phyloP scores from a whole-genome alignment of 2,113 vertebrate species.

The Oncorhynchus clarkii region DNA sequence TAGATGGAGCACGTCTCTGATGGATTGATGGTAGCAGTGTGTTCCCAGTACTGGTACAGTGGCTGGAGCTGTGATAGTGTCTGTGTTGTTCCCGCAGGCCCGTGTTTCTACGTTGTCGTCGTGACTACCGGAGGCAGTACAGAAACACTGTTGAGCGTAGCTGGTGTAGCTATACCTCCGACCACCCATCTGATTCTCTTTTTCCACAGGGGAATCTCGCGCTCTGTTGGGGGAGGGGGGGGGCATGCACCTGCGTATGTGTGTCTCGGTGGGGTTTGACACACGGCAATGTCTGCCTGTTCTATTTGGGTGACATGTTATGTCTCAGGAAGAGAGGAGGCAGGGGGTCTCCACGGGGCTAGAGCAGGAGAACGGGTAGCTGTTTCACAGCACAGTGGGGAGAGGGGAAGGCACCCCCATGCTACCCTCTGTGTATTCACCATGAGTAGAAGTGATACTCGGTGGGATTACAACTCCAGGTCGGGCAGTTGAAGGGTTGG shows the following conservation, averaged over 20 bases:
- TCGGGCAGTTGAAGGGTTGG: not conserved
- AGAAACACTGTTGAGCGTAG: not conserved
- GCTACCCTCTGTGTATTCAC: constrained; percentile 11
- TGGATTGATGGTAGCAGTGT: not conserved
- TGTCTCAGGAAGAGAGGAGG: constrained; percentile 45
- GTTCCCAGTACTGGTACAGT: not conserved
- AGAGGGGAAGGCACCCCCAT: constrained; percentile 16
- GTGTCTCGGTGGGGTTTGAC: constrained; percentile 53
- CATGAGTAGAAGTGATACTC: not conserved
- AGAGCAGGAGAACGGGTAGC: constrained; percentile 20
- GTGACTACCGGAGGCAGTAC: not conserved
- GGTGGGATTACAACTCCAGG: not conserved
- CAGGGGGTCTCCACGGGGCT: not conserved
- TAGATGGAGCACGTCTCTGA: not conserved
- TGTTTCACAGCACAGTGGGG: constrained; percentile 34
- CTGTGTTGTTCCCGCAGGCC: constrained; percentile 4
- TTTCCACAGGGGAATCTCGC: not conserved
- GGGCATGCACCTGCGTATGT: constrained; percentile 18
- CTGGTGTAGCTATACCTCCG: not conserved
- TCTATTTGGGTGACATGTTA: constrained; percentile 66
- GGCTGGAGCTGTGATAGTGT: constrained; percentile 5
- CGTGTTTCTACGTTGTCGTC: not conserved
- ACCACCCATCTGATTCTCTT: not conserved
- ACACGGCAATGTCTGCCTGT: constrained; percentile 61
- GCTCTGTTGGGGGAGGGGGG: constrained; percentile 5